Percentiles rank a stretch among this genome's conserved stretches.
These are phyloP conservation scores for Hephaestus fuliginosus DNA, from an alignment of 2,797 vertebrate genomes.

Conservation along the genomic window DNA sequence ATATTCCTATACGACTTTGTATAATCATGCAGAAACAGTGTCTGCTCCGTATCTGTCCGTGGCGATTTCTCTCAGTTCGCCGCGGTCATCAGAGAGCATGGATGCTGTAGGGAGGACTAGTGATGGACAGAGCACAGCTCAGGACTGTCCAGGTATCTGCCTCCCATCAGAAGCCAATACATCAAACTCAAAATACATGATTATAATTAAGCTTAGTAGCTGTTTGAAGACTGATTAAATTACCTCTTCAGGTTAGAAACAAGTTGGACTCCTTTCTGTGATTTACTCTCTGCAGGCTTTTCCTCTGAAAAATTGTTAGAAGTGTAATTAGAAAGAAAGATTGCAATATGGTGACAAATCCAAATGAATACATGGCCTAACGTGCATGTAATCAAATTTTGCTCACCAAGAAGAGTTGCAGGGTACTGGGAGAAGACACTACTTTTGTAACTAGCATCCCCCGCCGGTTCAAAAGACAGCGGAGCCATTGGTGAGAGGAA, in stretches of 20 bases:
- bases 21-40: conserved; percentile 60
- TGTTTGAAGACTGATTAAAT: neutral
- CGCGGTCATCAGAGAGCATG: conserved; percentile 97
- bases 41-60: conserved; percentile 99
- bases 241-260: conserved; percentile 63
- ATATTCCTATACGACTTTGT: neutral
- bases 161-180: conserved; percentile 83
- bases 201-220: neutral
- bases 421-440: conserved; percentile 79
- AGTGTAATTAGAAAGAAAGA: neutral
- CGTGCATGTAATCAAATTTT: neutral
- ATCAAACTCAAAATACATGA: neutral
- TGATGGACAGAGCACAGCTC: conserved; percentile 88
- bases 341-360: accelerated
- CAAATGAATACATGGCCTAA: neutral
- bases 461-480: conserved; percentile 82
- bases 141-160: conserved; percentile 91
- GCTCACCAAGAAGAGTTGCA: conserved; percentile 73
- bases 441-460: conserved; percentile 78
- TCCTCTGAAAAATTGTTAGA: conserved; percentile 39
- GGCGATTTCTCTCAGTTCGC: conserved; percentile 96
- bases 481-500: conserved; percentile 84
- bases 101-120: conserved; percentile 91
- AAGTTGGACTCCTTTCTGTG: neutral
- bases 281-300: conserved; percentile 25